These are phyloP conservation scores for Myathropa florea DNA, from an alignment of 2,888 invertebrate genomes.

Conservation along the genomic window DNA sequence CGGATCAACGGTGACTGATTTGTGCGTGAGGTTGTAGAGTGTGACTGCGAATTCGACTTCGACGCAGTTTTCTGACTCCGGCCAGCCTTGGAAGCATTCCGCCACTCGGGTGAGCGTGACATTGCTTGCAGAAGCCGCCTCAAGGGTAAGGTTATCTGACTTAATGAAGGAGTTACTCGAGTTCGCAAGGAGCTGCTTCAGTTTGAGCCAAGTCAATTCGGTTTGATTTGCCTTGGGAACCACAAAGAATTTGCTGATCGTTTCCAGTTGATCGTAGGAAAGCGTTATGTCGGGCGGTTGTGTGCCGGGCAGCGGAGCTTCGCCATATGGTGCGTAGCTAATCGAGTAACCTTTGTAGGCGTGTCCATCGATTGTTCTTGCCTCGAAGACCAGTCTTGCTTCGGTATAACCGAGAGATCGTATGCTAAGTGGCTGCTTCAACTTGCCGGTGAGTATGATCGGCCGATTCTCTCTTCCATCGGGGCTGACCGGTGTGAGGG, in stretches of 20 bases:
- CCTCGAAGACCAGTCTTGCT: constrained; percentile 55
- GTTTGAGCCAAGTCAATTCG: constrained; percentile 61
- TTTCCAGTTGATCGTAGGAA: constrained; percentile 53
- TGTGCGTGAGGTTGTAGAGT: constrained; percentile 33
- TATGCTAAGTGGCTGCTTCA: constrained; percentile 59
- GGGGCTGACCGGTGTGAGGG: constrained; percentile 43
- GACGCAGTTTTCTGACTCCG: constrained; percentile 65
- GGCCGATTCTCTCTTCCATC: constrained; percentile 50
- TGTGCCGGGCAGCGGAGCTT: constrained; percentile 27
- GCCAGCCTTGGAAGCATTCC: constrained; percentile 70
- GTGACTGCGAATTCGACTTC: constrained; percentile 66
- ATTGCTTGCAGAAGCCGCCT: constrained; percentile 57
- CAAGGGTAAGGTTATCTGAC: constrained; percentile 13
- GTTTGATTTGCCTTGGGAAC: constrained; percentile 53
- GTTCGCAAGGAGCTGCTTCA: constrained; percentile 60
- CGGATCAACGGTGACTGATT: constrained; percentile 39
- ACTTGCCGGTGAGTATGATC: constrained; percentile 66
- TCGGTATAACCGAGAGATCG: constrained; percentile 47
- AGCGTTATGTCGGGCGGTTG: constrained; percentile 63
- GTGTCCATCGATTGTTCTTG: constrained; percentile 39
- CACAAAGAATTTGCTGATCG: constrained; percentile 46
- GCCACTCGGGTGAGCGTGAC: constrained; percentile 68
- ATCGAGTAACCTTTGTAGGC: constrained; percentile 63
- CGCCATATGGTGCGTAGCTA: constrained; percentile 61
- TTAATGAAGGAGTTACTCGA: constrained; percentile 62